Percentiles rank a stretch among this genome's conserved stretches.
These are phyloP conservation scores for Porites lutea DNA, from an alignment of 64 coral and sea anemone species.

Conservation along the genomic window DNA sequence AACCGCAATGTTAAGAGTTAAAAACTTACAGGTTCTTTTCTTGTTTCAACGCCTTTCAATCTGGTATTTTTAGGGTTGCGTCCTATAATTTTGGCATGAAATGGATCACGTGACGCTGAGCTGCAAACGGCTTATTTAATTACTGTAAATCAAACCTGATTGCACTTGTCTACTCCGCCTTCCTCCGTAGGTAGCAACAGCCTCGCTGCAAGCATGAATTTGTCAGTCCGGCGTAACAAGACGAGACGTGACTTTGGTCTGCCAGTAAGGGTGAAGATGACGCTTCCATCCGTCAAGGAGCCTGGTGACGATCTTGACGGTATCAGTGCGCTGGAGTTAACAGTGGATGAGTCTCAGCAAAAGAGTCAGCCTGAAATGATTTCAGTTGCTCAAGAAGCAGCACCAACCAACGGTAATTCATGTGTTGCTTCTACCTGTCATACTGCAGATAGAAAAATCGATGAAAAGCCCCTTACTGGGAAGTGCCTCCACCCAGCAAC, in stretches of 20 bases:
- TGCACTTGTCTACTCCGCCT: not conserved
- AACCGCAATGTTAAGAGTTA: too few relatives aligned
- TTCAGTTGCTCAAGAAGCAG: not conserved
- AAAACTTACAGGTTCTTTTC: too few relatives aligned
- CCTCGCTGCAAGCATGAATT: slow-evolving; percentile 74
- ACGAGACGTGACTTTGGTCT: slow-evolving; percentile 37
- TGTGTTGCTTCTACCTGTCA: not conserved
- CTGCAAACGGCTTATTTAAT: too few relatives aligned
- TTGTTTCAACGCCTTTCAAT: too few relatives aligned
- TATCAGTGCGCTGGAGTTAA: slow-evolving; percentile 14
- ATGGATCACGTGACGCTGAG: too few relatives aligned
- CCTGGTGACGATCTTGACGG: slow-evolving; percentile 35
- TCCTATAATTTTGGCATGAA: too few relatives aligned
- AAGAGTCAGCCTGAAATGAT: not conserved
- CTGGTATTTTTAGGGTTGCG: too few relatives aligned
- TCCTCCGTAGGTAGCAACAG: slow-evolving; percentile 37
- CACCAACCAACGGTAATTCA: not conserved
- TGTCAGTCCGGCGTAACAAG: slow-evolving; percentile 65
- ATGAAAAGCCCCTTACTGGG: not conserved
- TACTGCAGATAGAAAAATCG: not conserved
- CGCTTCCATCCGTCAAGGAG: slow-evolving; percentile 58
- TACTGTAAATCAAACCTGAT: too few relatives aligned
- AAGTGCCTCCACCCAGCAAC: not conserved
- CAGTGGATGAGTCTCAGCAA: not conserved
- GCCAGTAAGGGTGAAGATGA: slow-evolving; percentile 67